A percentile compares a stretch with the other conserved stretches of the same genome.
Conservation (phyloP, 2,888 invertebrate genomes). For the Dryobota labecula region DNA sequence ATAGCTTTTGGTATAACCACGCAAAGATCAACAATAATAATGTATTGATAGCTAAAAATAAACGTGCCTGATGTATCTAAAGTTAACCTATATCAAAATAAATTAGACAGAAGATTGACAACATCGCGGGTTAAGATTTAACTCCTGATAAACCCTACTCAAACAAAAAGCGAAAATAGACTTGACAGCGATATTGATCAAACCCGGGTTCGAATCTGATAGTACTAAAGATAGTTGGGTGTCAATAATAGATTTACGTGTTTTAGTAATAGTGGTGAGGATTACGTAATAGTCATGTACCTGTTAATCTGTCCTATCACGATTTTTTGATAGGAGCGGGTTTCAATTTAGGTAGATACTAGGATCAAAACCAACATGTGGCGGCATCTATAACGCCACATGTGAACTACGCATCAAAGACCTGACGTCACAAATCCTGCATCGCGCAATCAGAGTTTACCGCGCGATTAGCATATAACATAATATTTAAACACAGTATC, state of each 20-base stretch:
- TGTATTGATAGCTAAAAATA: not conserved
- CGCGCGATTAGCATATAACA: too few relatives aligned
- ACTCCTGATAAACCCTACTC: conserved; percentile 37
- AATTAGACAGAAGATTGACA: conserved; percentile 28
- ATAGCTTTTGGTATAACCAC: too few relatives aligned
- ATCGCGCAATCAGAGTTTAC: too few relatives aligned
- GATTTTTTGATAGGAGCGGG: too few relatives aligned
- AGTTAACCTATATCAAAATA: conserved; percentile 40
- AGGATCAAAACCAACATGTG: too few relatives aligned
- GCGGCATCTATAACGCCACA: too few relatives aligned
- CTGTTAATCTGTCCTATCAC: not conserved
- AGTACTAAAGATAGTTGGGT: not conserved
- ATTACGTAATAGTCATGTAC: not conserved
- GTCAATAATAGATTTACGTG: not conserved
- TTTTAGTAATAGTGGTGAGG: not conserved
- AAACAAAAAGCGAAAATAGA: conserved; percentile 19
- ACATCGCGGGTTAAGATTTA: conserved; percentile 13
- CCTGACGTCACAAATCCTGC: too few relatives aligned
- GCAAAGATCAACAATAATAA: not conserved
- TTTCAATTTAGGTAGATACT: too few relatives aligned
- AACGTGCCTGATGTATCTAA: not conserved
- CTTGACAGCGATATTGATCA: not conserved
- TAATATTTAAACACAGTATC: too few relatives aligned
- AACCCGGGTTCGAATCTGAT: not conserved
- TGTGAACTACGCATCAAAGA: too few relatives aligned